Base-by-base conservation (phyloP, 2,113 vertebrate species). In the Myiozetetes cayanensis region DNA sequence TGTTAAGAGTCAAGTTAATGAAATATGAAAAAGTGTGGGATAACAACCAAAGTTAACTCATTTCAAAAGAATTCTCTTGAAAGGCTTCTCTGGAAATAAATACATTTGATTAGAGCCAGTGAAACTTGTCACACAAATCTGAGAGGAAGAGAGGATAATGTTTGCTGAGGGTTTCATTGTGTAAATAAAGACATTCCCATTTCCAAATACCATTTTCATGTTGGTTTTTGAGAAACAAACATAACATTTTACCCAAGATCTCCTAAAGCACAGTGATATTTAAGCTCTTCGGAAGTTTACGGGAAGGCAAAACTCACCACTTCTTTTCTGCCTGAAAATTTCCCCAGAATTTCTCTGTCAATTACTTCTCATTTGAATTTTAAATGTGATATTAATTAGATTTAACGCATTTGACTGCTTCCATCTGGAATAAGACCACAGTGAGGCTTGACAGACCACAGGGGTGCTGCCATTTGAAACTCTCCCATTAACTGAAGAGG, bases 1-100 rank as follows among this genome's bases (percentile, higher is more conserved):
- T 95, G 95, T 46, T 92, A 88, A 81, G 67, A 96, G 50, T 56
- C 78, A 81, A 80, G 47, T 47, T 80, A 93, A 84, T 86, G 84
- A 88, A 85, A 87, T 59, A 52, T 50, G 47, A 70, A 90, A 78
- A 91, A 80, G 65, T 66, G 49, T 53, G 77, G 90, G 82, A 86
- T 73, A 87, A 77, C 53, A 96, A 83, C 46, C 30, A 70, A 88
- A 94, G 46, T 58, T 35, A 92, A 35, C 35, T 80, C 9, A 23
- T 85, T 85, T 73, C 50, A 70, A 56, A 91, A 70, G 62, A 33
- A 86, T 91, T 80, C 65, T 53, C n/a, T 66, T 89, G 44, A 91
- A 70, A 79, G 50, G 3, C 6, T 91, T 92, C 14, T 85, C 37
- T 78, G 86, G 47, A 91, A 96, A 90, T 39, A 63, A 52, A 71